A percentile compares a stretch with the other conserved stretches of the same genome.
phyloP scores from a whole-genome alignment of 2,888 invertebrate genomes.

The Formica aserva region DNA sequence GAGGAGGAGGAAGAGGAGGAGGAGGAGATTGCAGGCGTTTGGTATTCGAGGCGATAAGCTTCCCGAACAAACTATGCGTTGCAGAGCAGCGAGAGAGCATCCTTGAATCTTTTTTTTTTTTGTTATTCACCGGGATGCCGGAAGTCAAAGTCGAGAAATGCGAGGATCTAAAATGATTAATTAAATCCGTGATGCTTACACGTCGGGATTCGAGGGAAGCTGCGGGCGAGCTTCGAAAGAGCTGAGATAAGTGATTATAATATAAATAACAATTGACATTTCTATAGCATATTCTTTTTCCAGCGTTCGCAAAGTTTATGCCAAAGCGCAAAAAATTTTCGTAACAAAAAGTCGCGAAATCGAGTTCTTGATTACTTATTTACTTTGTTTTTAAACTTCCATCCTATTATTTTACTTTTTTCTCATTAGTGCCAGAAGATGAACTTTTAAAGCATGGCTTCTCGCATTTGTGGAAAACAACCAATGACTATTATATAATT shows the following conservation, averaged over 20 bases:
- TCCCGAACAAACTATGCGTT: constrained; percentile 34
- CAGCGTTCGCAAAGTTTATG: background rate
- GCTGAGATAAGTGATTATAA: background rate
- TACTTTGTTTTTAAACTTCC: background rate
- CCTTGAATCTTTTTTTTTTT: constrained; percentile 18
- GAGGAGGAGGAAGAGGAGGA: background rate
- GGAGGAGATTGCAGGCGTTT: constrained; percentile 40
- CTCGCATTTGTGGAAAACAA: background rate
- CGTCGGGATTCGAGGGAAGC: constrained; percentile 1
- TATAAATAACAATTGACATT: background rate
- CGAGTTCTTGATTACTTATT: background rate
- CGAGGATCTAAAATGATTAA: constrained; percentile 40
- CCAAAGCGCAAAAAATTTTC: background rate
- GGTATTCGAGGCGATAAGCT: constrained; percentile 46
- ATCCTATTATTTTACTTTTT: background rate
- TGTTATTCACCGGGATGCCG: constrained; percentile 13
- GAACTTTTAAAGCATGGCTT: background rate
- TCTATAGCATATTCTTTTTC: too few species aligned
- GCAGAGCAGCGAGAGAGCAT: constrained; percentile 27
- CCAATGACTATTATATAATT: background rate
- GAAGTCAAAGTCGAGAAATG: constrained; percentile 31
- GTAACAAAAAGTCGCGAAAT: background rate
- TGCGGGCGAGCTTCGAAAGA: background rate
- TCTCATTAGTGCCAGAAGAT: background rate
- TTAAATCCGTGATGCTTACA: constrained; percentile 9